Evolutionary conservation across 2,888 invertebrate genomes (phyloP).

Genomic region (Eucriotettix oculatus): DNA sequence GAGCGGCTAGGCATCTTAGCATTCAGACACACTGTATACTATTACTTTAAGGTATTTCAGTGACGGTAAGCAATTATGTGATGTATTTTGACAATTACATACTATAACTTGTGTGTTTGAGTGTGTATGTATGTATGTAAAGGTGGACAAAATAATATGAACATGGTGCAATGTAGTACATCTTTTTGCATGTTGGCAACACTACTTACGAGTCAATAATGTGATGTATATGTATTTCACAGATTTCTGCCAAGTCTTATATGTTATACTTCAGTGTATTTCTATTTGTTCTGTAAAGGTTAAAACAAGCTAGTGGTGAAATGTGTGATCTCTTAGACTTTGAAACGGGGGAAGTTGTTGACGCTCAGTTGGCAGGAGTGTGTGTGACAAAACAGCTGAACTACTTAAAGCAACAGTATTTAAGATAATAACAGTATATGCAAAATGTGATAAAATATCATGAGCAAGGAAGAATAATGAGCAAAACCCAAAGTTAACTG

Average conservation of each 20-base stretch:
- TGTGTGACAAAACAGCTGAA: background rate
- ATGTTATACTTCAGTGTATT: background rate
- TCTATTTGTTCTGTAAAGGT: background rate
- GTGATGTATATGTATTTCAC: background rate
- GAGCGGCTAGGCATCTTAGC: too few relatives aligned
- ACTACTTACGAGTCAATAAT: background rate
- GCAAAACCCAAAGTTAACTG: background rate
- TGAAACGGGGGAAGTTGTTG: background rate
- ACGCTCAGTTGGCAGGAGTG: background rate
- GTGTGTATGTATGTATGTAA: background rate
- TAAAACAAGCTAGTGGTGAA: background rate
- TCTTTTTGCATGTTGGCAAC: background rate
- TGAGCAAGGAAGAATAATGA: background rate
- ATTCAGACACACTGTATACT: too few relatives aligned
- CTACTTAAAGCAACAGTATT: background rate
- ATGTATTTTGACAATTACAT: too few relatives aligned
- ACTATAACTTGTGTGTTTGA: too few relatives aligned
- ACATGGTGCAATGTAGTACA: background rate
- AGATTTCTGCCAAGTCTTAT: background rate
- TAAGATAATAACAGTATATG: background rate
- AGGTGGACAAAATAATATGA: background rate
- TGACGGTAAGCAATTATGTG: too few relatives aligned
- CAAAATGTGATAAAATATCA: background rate
- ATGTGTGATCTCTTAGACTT: background rate
- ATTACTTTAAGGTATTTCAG: too few relatives aligned